Evolutionary conservation across 2,888 invertebrate species (phyloP).

Genomic region (Spatulosminthurus flaviceps): DNA sequence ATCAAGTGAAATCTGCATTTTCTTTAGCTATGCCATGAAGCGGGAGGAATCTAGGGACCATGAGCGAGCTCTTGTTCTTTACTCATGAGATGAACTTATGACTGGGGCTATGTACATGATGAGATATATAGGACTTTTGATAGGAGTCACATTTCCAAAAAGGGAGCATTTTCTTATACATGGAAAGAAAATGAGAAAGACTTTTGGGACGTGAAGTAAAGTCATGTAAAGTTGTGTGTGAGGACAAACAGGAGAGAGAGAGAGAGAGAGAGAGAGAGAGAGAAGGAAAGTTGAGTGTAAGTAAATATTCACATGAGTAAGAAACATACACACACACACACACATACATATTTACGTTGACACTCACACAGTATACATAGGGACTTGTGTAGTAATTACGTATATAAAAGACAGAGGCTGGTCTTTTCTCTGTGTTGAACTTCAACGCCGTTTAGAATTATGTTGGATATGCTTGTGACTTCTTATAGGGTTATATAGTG

Average conservation of each 20-base stretch:
- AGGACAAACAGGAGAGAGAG: neutral
- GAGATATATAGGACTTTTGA: too few relatives aligned
- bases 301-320: slow-evolving; percentile 21
- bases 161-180: too few relatives aligned
- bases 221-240: too few relatives aligned
- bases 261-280: slow-evolving; percentile 21
- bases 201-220: too few relatives aligned
- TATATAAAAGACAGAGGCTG: too few relatives aligned
- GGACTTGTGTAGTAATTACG: neutral
- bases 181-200: too few relatives aligned
- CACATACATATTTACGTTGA: neutral
- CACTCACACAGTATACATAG: neutral
- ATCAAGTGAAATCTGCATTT: slow-evolving; percentile 40
- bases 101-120: neutral
- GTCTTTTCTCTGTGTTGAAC: too few relatives aligned
- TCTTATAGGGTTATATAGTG: too few relatives aligned
- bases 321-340: neutral
- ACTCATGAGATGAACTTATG: slow-evolving; percentile 27
- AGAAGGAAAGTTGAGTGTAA: slow-evolving; percentile 19
- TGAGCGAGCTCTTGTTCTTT: slow-evolving; percentile 25
- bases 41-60: slow-evolving; percentile 22
- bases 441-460: too few relatives aligned
- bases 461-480: too few relatives aligned
- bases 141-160: too few relatives aligned
- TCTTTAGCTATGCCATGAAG: slow-evolving; percentile 24